phyloP scores from a whole-genome alignment of 2,113 vertebrate species.

The Python bivittatus region DNA sequence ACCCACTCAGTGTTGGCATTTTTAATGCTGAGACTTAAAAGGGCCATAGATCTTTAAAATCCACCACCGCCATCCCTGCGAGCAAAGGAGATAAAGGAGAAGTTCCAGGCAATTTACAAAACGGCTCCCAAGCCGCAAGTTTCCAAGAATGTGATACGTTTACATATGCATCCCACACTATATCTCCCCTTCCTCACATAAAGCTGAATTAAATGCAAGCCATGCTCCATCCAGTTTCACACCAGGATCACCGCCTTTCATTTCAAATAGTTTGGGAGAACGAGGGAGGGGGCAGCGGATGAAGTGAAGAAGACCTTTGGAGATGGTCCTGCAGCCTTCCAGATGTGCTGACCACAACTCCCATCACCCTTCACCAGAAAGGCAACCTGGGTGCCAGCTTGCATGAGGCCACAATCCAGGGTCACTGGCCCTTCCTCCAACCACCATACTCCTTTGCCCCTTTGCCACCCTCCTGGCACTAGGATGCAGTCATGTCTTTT shows the following conservation, averaged over 20 bases:
- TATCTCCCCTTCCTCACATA: background rate
- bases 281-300: too few relatives aligned
- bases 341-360: background rate
- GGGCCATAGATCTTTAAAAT: background rate
- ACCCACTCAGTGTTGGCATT: too few relatives aligned
- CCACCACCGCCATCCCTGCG: background rate
- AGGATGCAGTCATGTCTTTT: too few relatives aligned
- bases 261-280: background rate
- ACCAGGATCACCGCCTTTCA: background rate
- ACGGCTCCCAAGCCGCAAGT: background rate
- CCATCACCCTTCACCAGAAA: background rate
- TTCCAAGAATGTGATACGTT: background rate
- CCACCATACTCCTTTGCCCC: too few relatives aligned
- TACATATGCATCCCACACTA: background rate
- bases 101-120: slow-evolving; percentile 24
- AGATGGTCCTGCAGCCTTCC: background rate
- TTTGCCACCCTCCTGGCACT: too few relatives aligned
- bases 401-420: too few relatives aligned
- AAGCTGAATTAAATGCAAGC: slow-evolving; percentile 27
- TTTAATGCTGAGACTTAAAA: too few relatives aligned
- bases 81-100: slow-evolving; percentile 33
- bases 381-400: too few relatives aligned
- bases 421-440: too few relatives aligned
- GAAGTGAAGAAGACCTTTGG: too few relatives aligned
- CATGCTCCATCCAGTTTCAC: slow-evolving; percentile 17